Conservation (phyloP, 2,113 vertebrate genomes). For the Scopus umbretta region DNA sequence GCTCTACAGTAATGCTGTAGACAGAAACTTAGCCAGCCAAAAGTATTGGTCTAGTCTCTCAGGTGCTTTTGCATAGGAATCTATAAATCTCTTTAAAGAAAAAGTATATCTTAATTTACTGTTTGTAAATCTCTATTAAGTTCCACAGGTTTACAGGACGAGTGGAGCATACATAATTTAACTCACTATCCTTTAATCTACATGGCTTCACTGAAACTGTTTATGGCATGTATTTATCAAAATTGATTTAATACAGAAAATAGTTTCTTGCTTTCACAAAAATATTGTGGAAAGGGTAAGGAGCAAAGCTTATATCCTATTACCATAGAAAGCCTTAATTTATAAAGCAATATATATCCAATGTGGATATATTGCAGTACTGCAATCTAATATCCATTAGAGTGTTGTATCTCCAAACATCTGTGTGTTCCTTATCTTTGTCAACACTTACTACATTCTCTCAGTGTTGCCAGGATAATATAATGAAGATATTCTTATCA, state of each 20-base stretch:
- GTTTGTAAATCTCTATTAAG: background rate
- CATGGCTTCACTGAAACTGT: background rate
- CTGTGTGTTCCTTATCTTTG: background rate
- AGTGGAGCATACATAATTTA: background rate
- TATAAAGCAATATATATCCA: background rate
- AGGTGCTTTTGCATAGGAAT: background rate
- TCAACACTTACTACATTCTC: background rate
- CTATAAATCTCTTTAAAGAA: background rate
- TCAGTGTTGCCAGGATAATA: background rate
- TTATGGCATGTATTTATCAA: background rate
- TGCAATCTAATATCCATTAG: background rate
- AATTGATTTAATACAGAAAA: background rate
- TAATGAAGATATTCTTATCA: background rate
- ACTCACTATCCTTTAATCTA: background rate
- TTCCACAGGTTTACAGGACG: background rate
- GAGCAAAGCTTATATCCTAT: background rate
- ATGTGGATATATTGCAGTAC: background rate
- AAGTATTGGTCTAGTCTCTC: background rate
- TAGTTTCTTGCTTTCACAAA: background rate
- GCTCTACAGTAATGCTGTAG: background rate
- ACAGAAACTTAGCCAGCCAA: background rate
- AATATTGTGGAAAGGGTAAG: background rate
- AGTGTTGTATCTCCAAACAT: background rate
- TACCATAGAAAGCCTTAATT: background rate
- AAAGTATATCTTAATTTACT: background rate